Base-by-base conservation (phyloP, 2,113 vertebrate species). In the Odontophorus gujanensis region DNA sequence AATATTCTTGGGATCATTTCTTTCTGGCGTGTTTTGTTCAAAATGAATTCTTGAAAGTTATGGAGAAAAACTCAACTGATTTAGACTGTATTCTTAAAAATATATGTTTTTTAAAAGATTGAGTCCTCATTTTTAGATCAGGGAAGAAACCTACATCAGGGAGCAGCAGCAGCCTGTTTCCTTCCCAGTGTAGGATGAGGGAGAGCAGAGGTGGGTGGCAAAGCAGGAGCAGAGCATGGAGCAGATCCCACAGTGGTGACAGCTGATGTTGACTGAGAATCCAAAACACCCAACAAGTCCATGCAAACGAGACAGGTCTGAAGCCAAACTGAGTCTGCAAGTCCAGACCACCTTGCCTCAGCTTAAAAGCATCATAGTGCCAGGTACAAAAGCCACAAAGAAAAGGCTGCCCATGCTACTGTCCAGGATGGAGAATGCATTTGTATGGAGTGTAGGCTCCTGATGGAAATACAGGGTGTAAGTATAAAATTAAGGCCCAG, bases 121-220 rank as follows among this genome's bases (percentile, higher is more conserved):
- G 3, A 3, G 6, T 58, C 32, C 22, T 76, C 0, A 0, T 0
- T 0, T 80, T 82, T 71, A 55, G 20, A 40, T 87, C 32, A 50
- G 58, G 59, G 28, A 13, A 38, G 48, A 82, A 53, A 20, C 7
- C 16, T 67, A 30, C 71, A 13, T 21, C 40, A 55, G 65, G 57
- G 32, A 94, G 48, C 42, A 77, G 30, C 45, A 71, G 72, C 72
- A 34, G 34, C 59, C 66, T 13, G 11, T 63, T 87, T 26, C 53
- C 12, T 42, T 78, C 8, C 21, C 26, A 25, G 55, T n/a, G 25
- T 42, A 66, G 11, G 24, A 9, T 1, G 3, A 26, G 9, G 1
- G 4, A 50, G 25, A 34, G 48, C 58, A 55, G 58, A 45, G 11
- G 32, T 10, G 34, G 34, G 34, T 65, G 69, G 16, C 36, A 32